Conservation (phyloP, 2,113 vertebrate genomes). For the Sorex fumeus region DNA sequence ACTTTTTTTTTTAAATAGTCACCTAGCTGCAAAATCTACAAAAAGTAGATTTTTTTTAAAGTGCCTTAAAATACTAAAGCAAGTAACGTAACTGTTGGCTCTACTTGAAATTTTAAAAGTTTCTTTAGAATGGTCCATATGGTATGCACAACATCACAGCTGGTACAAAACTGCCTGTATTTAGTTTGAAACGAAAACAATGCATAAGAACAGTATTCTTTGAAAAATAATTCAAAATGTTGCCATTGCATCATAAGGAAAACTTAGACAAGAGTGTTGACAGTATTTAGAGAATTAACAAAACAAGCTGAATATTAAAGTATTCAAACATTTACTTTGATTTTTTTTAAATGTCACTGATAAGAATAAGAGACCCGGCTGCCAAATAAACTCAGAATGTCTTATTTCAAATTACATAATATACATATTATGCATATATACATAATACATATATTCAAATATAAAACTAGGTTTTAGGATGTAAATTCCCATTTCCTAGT, state of each 20-base stretch:
- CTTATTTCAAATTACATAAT: constrained; percentile 44
- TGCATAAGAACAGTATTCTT: constrained; percentile 82
- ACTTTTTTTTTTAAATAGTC: constrained; percentile 81
- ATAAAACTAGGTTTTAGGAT: constrained; percentile 3
- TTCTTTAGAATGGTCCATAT: constrained; percentile 88
- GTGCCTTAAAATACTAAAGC: constrained; percentile 88
- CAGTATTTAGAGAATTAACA: constrained; percentile 83
- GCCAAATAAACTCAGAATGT: constrained; percentile 69
- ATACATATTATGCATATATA: not conserved
- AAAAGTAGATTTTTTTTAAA: constrained; percentile 83
- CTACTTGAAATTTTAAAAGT: constrained; percentile 87
- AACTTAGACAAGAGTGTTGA: constrained; percentile 86
- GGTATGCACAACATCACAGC: constrained; percentile 87
- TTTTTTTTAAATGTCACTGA: constrained; percentile 72
- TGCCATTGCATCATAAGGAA: constrained; percentile 85
- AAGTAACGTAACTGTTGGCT: constrained; percentile 87
- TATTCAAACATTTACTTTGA: constrained; percentile 79
- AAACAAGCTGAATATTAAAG: constrained; percentile 81
- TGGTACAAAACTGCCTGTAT: constrained; percentile 87
- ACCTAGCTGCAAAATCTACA: constrained; percentile 87
- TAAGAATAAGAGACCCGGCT: constrained; percentile 64
- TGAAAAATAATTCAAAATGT: constrained; percentile 86
- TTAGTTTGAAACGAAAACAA: constrained; percentile 87
- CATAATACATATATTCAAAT: not conserved
- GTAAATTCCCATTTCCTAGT: constrained; percentile 66